Evolutionary conservation across 2,797 vertebrate genomes (phyloP).

Genomic region (Lophotriccus pileatus): DNA sequence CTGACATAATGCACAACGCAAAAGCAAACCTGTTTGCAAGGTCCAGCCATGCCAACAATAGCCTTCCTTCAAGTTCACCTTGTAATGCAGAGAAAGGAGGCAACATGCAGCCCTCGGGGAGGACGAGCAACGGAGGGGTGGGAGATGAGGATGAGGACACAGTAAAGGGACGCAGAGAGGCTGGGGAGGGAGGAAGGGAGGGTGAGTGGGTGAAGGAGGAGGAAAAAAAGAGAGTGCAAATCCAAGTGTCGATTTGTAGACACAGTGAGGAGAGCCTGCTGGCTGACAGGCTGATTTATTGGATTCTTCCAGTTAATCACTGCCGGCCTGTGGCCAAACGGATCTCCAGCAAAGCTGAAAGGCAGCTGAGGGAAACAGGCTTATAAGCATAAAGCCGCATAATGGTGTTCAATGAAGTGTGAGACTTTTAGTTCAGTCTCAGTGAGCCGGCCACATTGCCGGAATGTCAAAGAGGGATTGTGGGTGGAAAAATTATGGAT

Average conservation of each 20-base stretch:
- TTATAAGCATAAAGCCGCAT: slow-evolving; percentile 91
- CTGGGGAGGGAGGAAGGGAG: background rate
- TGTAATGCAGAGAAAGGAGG: slow-evolving; percentile 50
- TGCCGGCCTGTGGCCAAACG: slow-evolving; percentile 84
- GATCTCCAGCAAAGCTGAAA: slow-evolving; percentile 88
- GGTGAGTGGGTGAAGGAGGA: background rate
- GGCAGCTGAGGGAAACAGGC: slow-evolving; percentile 85
- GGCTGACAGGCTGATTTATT: slow-evolving; percentile 96
- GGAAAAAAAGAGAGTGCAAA: slow-evolving; percentile 73
- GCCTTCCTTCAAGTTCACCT: slow-evolving; percentile 69
- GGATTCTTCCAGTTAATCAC: slow-evolving; percentile 94
- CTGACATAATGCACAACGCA: slow-evolving; percentile 26
- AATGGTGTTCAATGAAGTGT: slow-evolving; percentile 98
- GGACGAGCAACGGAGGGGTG: background rate
- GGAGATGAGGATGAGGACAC: background rate
- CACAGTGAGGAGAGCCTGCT: slow-evolving; percentile 82
- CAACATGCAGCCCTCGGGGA: slow-evolving; percentile 2
- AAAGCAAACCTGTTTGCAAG: slow-evolving; percentile 17
- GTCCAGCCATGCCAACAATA: slow-evolving; percentile 20
- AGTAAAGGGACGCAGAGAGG: background rate
- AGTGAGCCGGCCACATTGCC: slow-evolving; percentile 83
- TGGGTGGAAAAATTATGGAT: slow-evolving; percentile 90
- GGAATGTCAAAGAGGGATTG: slow-evolving; percentile 88
- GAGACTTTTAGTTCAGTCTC: slow-evolving; percentile 96
- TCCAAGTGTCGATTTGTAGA: slow-evolving; percentile 88